Base-by-base conservation (phyloP, 2,797 vertebrate species). In the Mus minutoides region DNA sequence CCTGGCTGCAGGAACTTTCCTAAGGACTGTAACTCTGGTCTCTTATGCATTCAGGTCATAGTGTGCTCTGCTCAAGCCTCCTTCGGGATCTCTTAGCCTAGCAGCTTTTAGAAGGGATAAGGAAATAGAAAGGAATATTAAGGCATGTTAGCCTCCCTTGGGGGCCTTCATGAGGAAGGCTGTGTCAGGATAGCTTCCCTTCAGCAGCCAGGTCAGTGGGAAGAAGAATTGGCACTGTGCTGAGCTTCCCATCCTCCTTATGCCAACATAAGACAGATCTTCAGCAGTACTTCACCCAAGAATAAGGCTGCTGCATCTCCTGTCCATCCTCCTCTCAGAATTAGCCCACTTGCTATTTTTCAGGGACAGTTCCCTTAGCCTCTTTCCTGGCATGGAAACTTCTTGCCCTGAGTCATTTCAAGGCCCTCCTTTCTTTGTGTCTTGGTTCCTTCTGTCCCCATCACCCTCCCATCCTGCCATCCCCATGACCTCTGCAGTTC, bases 291-390 rank as follows among this genome's bases (percentile, higher is more conserved):
- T 52, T 29, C n/a, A 37, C 54, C 71, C 29, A 82, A 31, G 83
- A 87, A 40, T 6, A 46, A 62, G 13, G 49, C 71, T 40, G 14
- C 37, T 90, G 82, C 19, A 0, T 67, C n/a, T 87, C 56, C 29
- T 83, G 26, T 24, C 31, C 88, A 4, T 22, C 2, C 0, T 71
- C n/a, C 64, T 90, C 88, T 92, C 46, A 46, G 62, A 21, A 22
- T 95, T n/a, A 82, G 46, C 78, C 73, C 34, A 13, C 13, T 71
- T 88, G 52, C 94, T 97, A 19, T 82, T 82, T 79, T 69, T 52
- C 37, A 73, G 95, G 40, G 0, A 9, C 80, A 1, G 43, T 17
- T 71, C 6, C 79, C n/a, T 82, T 77, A 22, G 8, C 2, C 1
- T n/a, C n/a, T 96, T 94, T 49, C 93, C 54, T 78, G 49, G 26